Base-by-base conservation (phyloP, 1,140 invertebrate genomes). In the Platyscapa corneri region DNA sequence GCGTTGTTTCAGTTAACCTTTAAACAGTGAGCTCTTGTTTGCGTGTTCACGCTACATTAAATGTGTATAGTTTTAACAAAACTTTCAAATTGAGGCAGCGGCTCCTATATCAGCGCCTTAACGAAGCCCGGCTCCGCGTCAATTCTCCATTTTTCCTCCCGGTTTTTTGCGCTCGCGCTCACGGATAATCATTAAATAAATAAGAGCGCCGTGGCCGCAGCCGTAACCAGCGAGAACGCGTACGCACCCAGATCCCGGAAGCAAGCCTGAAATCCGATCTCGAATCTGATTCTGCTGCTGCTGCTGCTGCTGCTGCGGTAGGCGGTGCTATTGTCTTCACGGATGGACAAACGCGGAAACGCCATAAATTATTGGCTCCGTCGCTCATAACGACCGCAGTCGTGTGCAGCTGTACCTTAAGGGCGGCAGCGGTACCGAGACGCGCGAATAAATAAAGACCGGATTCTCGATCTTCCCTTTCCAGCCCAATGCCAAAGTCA, bases 311-410 rank as follows among this genome's bases (percentile, higher is more conserved):
- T 56, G 65, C 84, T 83, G 86, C 3, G 3, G 75, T 46, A n/a
- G 60, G 85, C 87, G 85, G 86, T 80, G 77, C 86, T 81, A 89
- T 90, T 90, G 89, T 90, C 87, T 90, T 89, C 85, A 86, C 80
- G 88, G 87, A 87, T 89, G 87, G 87, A 34, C 86, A 88, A 88
- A 87, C 86, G 87, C 87, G 89, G 87, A 89, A 89, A 87, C 84
- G 87, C 87, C 83, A 89, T 89, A 90, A 89, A 89, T 90, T 88
- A 39, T 84, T 70, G 86, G 86, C 78, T 88, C 86, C 84, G 86
- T 87, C 86, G 87, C 86, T 88, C 87, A 86, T 87, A 88, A 87
- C 80, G 81, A 46, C 10, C 23, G 12, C 49, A 79, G 8, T 5
- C 12, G 20, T 76, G 49, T 12, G 86, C 77, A 86, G 87, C 86